These are phyloP conservation scores for Parauchenoglanis ngamensis DNA, from an alignment of 2,797 vertebrate species.

Conservation along the genomic window DNA sequence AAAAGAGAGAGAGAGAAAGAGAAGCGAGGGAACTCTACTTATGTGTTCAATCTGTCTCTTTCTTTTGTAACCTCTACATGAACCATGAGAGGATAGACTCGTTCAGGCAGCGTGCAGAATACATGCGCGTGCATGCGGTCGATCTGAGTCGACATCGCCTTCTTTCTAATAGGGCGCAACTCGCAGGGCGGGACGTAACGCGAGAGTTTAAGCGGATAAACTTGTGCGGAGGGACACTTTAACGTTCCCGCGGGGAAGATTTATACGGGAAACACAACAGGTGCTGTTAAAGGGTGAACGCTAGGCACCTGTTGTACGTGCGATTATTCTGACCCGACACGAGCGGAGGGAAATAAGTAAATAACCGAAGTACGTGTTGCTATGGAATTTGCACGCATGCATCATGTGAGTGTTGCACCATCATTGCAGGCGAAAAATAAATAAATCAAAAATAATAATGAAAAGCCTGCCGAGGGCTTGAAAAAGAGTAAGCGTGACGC, in stretches of 20 bases:
- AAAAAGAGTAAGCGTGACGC: slow-evolving; percentile 3
- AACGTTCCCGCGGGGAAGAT: not conserved
- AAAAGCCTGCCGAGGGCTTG: not conserved
- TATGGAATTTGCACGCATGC: not conserved
- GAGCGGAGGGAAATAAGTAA: not conserved
- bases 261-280: not conserved
- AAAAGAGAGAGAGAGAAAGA: slow-evolving; percentile 47
- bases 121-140: no score
- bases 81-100: slow-evolving; percentile 32
- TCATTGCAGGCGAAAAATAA: not conserved
- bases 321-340: not conserved
- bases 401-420: not conserved
- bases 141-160: not conserved
- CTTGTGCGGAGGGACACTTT: not conserved
- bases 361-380: not conserved
- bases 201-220: slow-evolving; percentile 5
- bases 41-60: slow-evolving; percentile 28
- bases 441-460: not conserved
- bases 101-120: not conserved
- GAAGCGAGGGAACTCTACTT: slow-evolving; percentile 29
- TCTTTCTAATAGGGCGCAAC: not conserved
- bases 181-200: not conserved
- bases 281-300: not conserved
- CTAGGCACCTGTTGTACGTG: not conserved
- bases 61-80: slow-evolving; percentile 39